Evolutionary conservation across 2,797 vertebrate species (phyloP).

Genomic region (Anas bernieri): DNA sequence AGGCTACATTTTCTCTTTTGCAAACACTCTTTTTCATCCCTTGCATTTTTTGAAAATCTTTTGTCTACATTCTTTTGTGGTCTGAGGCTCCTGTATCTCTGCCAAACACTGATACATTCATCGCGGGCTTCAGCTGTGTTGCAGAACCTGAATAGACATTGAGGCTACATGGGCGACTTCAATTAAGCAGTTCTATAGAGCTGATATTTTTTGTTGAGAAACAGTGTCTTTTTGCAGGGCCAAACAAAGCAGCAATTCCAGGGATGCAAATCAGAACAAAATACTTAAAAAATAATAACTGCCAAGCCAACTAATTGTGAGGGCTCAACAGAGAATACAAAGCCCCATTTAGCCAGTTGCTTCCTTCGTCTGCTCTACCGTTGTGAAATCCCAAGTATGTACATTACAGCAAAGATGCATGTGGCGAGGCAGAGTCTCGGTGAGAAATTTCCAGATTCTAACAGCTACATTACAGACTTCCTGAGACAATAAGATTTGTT

Average conservation of each 20-base stretch:
- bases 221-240: conserved; percentile 40
- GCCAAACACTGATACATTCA: conserved; percentile 62
- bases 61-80: conserved; percentile 60
- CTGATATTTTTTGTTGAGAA: conserved; percentile 58
- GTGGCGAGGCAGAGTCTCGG: background rate
- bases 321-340: conserved; percentile 1
- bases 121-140: conserved; percentile 59
- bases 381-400: background rate
- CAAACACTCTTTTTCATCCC: conserved; percentile 42
- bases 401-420: background rate
- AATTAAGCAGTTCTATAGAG: conserved; percentile 42
- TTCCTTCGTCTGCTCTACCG: background rate
- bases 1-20: conserved; percentile 37
- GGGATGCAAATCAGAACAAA: conserved; percentile 30
- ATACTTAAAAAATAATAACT: conserved; percentile 42
- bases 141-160: conserved; percentile 55
- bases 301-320: background rate
- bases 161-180: background rate
- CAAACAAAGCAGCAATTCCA: conserved; percentile 50
- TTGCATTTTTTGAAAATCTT: conserved; percentile 38
- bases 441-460: conserved; percentile 17
- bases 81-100: conserved; percentile 40
- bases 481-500: conserved; percentile 7
- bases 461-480: background rate
- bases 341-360: background rate